Percentiles rank a stretch among this genome's conserved stretches.
These are phyloP conservation scores for Podocnemis expansa DNA, from an alignment of 2,113 vertebrate species.

Conservation along the genomic window DNA sequence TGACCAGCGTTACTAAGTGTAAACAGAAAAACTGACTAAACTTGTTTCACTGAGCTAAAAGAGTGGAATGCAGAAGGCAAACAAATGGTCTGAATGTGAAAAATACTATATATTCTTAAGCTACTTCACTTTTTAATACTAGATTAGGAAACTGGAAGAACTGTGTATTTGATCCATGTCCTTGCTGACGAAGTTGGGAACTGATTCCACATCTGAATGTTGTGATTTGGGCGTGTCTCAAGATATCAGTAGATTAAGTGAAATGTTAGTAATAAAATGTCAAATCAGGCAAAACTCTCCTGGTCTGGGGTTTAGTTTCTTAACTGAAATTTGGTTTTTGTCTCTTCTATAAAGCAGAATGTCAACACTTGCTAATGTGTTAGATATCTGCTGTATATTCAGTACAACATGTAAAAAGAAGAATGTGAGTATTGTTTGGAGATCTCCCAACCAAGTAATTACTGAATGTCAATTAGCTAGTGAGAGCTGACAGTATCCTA, in stretches of 20 bases:
- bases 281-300: neutral
- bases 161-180: rapidly evolving
- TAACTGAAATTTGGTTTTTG: neutral
- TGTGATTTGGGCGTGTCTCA: rapidly evolving
- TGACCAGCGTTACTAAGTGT: neutral
- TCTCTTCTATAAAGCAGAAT: neutral
- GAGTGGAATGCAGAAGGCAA: neutral
- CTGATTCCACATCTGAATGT: neutral
- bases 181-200: rapidly evolving
- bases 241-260: neutral
- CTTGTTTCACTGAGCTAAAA: neutral
- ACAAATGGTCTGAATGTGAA: rapidly evolving
- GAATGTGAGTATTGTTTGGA: neutral
- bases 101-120: neutral
- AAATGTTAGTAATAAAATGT: neutral
- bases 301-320: neutral
- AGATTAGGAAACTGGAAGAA: neutral
- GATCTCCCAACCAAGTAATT: neutral
- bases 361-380: neutral
- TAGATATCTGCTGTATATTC: neutral
- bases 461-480: neutral
- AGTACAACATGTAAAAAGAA: neutral
- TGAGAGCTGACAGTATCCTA: neutral
- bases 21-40: neutral
- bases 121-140: neutral